Evolutionary conservation across 2,797 vertebrate species (phyloP), one percentile per base, ranked within the genome.

Genomic region (Melanotaenia nigrans): DNA sequence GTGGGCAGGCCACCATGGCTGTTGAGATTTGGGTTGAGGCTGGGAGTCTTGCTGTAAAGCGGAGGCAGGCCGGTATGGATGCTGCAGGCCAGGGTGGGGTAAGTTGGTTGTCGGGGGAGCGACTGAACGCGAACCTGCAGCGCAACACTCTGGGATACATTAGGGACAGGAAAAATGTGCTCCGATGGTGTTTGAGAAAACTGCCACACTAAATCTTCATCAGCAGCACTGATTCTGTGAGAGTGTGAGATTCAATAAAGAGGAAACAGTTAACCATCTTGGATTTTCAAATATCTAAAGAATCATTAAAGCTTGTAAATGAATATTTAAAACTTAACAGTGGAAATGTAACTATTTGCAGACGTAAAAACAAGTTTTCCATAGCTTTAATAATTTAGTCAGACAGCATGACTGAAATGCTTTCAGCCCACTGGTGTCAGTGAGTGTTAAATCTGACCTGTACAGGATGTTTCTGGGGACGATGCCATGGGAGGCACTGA

Each of bases 381-480:
- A 45, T 4, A 38, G 40, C 51, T 71, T 47, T 61, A 54, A 33
- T 55, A 69, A 59, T 53, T 11, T 53, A 47, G n/a, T 82, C 11
- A 13, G 56, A 56, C 30, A 54, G 35, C 25, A 33, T 38, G 18
- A 56, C 58, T 58, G 38, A 77, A 83, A 78, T 71, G 54, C 33
- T 49, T 68, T 35, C 16, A 66, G 47, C 63, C 70, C 76, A 71
- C 47, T 45, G 40, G 38, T 18, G 75, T 64, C 36, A 78, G 61
- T 32, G 59, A 76, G 84, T 57, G 78, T 36, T 70, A 57, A 49
- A 61, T 79, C 90, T 2, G 92, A 99, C 98, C 98, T 97, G 93
- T 99, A 99, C 55, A 99, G 93, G 93, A 99, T 98, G 92, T 99
- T 99, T 87, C 97, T 94, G 90, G 97, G 98, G 87, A 97, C 96